Base-by-base conservation (phyloP, 2,797 vertebrate species). In the Jordanella pulchra region DNA sequence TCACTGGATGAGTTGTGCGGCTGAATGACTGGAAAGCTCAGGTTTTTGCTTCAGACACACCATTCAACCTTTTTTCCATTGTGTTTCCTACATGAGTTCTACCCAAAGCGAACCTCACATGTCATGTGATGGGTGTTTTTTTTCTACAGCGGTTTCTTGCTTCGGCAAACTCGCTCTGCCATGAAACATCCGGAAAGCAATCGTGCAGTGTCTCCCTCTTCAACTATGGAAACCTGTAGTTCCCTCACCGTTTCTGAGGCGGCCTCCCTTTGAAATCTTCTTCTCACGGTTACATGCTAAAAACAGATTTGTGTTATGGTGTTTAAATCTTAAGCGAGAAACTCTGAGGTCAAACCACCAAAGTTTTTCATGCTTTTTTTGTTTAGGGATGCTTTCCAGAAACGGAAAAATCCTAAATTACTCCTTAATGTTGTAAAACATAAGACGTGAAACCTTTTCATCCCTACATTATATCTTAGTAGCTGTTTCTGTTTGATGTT, bases 151-250 rank as follows among this genome's bases (percentile, higher is more conserved):
- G 72, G 69, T 74, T 84, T 81, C 77, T 17, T 30, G 42, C 53
- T 65, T 68, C 64, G 66, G 65, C 65, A 58, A 39, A 72, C 53
- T 53, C 27, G 7, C 73, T 82, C 80, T 80, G 71, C 69, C 71
- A 63, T 79, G 15, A 70, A 51, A 71, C 74, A 84, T 82, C 84
- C 77, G 73, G 86, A 78, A 73, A 68, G 69, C 68, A 66, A 53
- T 78, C 61, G 35, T 12, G 1, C 61, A 51, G 81, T 84, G 76
- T 86, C 78, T 87, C 83, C 82, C 82, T 72, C 56, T 18, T 76
- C 70, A 74, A 48, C 28, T 66, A 25, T 82, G 77, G 81, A 74
- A 77, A 78, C 69, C 28, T 81, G 71, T 45, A 39, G 67, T 69
- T 87, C 77, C 75, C 72, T 74, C 10, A 51, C 44, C 65, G 58